Conservation (phyloP, 2,888 invertebrate species). For the Hirtodrosophila trivittata region DNA sequence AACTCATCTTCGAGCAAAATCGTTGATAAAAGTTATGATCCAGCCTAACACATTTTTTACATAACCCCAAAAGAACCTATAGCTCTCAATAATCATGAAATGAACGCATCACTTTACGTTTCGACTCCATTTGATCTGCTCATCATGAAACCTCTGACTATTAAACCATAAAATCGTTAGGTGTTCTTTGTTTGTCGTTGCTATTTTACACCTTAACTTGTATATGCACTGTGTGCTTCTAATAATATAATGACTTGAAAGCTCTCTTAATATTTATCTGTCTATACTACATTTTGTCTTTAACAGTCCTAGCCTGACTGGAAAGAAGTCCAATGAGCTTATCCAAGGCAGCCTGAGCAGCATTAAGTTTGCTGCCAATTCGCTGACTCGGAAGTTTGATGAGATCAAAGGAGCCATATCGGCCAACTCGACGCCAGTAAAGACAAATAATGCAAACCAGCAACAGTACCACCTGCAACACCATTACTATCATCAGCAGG, state of each 20-base stretch:
- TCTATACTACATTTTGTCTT: conserved; percentile 4
- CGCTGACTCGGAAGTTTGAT: conserved; percentile 94
- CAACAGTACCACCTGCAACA: conserved; percentile 42
- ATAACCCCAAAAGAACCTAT: conserved; percentile 19
- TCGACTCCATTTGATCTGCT: no score
- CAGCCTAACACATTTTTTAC: conserved; percentile 6
- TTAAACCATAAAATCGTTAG: no score
- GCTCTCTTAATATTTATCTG: conserved; percentile 4
- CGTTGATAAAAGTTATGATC: conserved; percentile 1
- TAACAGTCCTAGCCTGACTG: conserved; percentile 90
- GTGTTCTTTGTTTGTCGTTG: conserved; percentile 1
- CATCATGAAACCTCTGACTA: no score
- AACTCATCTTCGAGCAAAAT: conserved; percentile 13
- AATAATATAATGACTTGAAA: neutral
- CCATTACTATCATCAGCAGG: conserved; percentile 39
- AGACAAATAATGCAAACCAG: conserved; percentile 84
- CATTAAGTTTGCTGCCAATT: conserved; percentile 93
- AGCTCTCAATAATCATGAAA: neutral
- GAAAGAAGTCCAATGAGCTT: conserved; percentile 94
- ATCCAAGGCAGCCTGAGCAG: conserved; percentile 94
- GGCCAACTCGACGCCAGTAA: conserved; percentile 93
- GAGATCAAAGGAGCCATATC: conserved; percentile 96
- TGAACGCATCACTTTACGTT: no score
- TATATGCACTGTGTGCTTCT: no score
- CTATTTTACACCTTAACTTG: conserved; percentile 12